Evolutionary conservation across 1,140 invertebrate species (phyloP), one percentile per base, ranked within the genome.

Genomic region (Hylaeus volcanicus): DNA sequence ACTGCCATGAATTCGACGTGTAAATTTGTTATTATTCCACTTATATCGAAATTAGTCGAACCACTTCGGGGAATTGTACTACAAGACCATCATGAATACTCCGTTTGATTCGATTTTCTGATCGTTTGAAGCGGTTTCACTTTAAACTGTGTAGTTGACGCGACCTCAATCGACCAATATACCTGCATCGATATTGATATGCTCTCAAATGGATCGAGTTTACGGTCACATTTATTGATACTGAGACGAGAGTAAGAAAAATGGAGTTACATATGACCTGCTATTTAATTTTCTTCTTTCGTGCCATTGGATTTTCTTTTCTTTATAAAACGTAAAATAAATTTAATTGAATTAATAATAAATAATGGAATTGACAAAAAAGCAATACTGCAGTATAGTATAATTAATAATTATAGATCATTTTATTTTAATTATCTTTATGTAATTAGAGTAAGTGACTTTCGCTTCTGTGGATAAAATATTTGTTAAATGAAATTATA

Each of bases 241-340:
- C 5, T 37, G 61, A 53, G 39, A 56, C 37, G 41, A 26, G 14
- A 5, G 37, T 8, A 70, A 69, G 56, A 61, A 60, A 77, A 61
- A 77, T 9, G 26, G 37, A 11, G 14, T 45, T 55, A 39, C 61
- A 11, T 8, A 39, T 8, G 61, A 41, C 12, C 8, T 64, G 26
- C n/a, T 37, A 71, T 78, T 71, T 78, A 78, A 78, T 78, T 78
- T 60, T 15, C 66, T 48, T 63, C n/a, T n/a, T 68, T 51, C n/a
- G 9, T 37, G 11, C 48, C n/a, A 26, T 48, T 65, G 2, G 5
- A 5, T 37, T n/a, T 60, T 60, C 15, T 60, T 8, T 9, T 51
- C 6, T 2, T 0, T 9, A 9, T 51, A 51, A 51, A 51, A 51
- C 6, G 9, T 51, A 51, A 8, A 51, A 9, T 51, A 51, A 51